These are phyloP conservation scores for Pissodes strobi DNA, from an alignment of 1,140 invertebrate species.

Conservation along the genomic window DNA sequence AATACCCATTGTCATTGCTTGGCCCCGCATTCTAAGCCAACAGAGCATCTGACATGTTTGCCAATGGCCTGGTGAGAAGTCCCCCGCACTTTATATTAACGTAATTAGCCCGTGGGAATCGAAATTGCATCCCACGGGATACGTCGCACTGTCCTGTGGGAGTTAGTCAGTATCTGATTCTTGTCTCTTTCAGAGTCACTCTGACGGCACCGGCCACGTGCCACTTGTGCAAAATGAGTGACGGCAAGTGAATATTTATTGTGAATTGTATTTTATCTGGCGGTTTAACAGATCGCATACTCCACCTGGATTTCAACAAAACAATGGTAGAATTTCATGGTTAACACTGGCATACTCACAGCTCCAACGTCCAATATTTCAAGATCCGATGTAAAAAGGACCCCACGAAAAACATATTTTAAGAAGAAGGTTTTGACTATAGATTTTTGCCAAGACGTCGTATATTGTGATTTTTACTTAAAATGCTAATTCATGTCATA, in stretches of 20 bases:
- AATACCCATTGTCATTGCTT: neutral
- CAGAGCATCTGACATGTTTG: slow-evolving; percentile 9
- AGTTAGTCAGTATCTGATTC: neutral
- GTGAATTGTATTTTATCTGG: no score
- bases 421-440: no score
- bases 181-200: neutral
- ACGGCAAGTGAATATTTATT: neutral
- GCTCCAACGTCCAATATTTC: no score
- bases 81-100: slow-evolving; percentile 12
- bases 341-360: no score
- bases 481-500: no score
- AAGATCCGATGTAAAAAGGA: no score
- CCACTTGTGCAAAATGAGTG: neutral
- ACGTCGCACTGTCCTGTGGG: neutral
- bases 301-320: no score
- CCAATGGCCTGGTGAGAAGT: slow-evolving; percentile 10
- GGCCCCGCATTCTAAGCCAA: neutral
- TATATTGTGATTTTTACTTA: no score
- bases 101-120: slow-evolving; percentile 14
- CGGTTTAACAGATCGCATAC: no score
- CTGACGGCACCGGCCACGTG: neutral
- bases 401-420: no score
- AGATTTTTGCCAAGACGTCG: no score
- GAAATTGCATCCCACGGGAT: slow-evolving; percentile 3
- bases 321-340: no score